Conservation (phyloP, 2,888 invertebrate species). For the Lydus trimaculatus region DNA sequence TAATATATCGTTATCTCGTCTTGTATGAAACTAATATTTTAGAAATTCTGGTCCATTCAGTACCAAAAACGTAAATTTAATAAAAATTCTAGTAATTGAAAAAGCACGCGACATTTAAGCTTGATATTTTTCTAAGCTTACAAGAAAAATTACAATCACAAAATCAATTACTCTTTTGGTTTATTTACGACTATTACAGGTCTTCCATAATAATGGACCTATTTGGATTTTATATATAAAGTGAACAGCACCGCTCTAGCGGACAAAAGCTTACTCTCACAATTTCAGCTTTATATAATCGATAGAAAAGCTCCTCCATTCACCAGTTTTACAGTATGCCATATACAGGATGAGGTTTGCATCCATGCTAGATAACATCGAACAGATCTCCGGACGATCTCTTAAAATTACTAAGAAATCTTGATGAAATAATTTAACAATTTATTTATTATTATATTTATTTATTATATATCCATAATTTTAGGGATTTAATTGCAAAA, state of each 20-base stretch:
- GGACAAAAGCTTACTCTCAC: slow-evolving; percentile 35
- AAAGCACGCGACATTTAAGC: slow-evolving; percentile 37
- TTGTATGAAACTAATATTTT: slow-evolving; percentile 30
- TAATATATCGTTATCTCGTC: slow-evolving; percentile 29
- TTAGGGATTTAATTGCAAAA: too few relatives aligned
- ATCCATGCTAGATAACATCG: slow-evolving; percentile 25
- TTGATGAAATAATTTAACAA: background rate
- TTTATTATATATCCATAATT: too few relatives aligned
- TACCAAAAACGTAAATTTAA: slow-evolving; percentile 19
- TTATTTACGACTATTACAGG: slow-evolving; percentile 50
- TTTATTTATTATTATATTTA: too few relatives aligned
- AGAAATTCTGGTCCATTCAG: slow-evolving; percentile 25
- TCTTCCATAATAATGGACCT: slow-evolving; percentile 48
- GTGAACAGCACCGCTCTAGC: slow-evolving; percentile 29
- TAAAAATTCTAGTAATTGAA: slow-evolving; percentile 38
- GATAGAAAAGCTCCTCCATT: slow-evolving; percentile 30
- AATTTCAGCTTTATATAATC: slow-evolving; percentile 35
- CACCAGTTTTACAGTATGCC: slow-evolving; percentile 29
- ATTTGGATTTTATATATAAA: background rate
- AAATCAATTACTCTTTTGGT: slow-evolving; percentile 51
- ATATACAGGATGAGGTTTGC: slow-evolving; percentile 28
- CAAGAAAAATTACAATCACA: slow-evolving; percentile 49
- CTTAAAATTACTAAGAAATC: background rate
- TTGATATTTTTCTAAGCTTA: slow-evolving; percentile 41
- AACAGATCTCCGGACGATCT: background rate